Base-by-base conservation (phyloP, 2,797 vertebrate species). In the Denticeps clupeoides region DNA sequence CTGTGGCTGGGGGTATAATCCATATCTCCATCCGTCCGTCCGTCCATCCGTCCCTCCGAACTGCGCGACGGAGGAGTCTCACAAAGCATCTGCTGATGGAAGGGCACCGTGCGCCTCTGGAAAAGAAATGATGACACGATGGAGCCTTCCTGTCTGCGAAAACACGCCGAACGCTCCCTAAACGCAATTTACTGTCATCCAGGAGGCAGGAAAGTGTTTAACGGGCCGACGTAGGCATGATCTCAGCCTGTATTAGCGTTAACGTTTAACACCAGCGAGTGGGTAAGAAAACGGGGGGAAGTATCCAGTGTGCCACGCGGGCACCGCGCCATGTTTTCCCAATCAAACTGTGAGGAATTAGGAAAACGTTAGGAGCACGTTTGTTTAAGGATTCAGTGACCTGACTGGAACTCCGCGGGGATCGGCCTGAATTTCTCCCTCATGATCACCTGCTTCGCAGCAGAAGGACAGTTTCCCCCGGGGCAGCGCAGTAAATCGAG, bases 371-470 rank as follows among this genome's bases (percentile, higher is more conserved):
- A 22, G 3, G 13, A 12, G 37, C 7, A 19, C 28, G 29, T 42
- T 41, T 45, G 26, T 23, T 46, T 51, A 21, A 45, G 42, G 32
- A 29, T 29, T 35, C 41, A 37, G 45, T 46, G 27, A 40, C 37
- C 41, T 22, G 22, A 32, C 41, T 25, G 7, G 5, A 41, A 33
- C n/a, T 29, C 51, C 13, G 12, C 7, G 15, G 44, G 35, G 43
- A 27, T 16, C 18, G 4, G 23, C 21, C 19, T 16, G 16, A 13
- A 32, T 16, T 37, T 44, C 25, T n/a, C 29, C 22, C 42, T 27
- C 3, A 9, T n/a, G 22, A 29, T 43, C 48, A 42, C 38, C 48
- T 42, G 27, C 12, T 28, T 38, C 31, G 27, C 12, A 8, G 51
- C 22, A 31, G n/a, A 24, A 13, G 28, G 26, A 51, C 27, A 21